A percentile compares a stretch with the other conserved stretches of the same genome.
These are phyloP conservation scores for Drosophila quadrilineata DNA, from an alignment of 1,140 invertebrate species.

Conservation along the genomic window DNA sequence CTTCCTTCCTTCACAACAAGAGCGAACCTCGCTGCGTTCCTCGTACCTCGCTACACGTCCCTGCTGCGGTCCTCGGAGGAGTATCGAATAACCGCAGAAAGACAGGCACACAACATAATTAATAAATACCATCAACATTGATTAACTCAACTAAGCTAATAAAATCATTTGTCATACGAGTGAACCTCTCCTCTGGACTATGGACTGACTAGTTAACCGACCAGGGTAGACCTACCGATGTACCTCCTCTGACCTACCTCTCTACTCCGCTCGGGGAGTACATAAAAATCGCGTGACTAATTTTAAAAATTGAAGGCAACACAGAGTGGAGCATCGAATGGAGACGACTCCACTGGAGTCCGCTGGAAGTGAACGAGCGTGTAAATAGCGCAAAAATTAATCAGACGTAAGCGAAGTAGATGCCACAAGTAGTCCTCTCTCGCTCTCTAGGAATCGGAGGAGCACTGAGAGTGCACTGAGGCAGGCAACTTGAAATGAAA, in stretches of 20 bases:
- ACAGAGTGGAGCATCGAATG: background rate
- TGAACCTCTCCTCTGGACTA: too few species aligned
- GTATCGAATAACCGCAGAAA: slow-evolving; percentile 60
- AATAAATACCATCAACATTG: slow-evolving; percentile 80
- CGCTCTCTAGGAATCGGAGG: too few species aligned
- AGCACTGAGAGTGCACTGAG: slow-evolving; percentile 20
- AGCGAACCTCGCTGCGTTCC: background rate
- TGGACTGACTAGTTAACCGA: slow-evolving; percentile 60
- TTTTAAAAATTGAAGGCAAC: slow-evolving; percentile 70
- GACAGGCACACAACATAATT: slow-evolving; percentile 63
- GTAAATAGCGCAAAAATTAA: slow-evolving; percentile 80
- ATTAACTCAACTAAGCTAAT: slow-evolving; percentile 80
- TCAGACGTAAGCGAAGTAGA: slow-evolving; percentile 35
- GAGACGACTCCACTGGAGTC: too few species aligned
- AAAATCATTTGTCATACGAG: slow-evolving; percentile 80
- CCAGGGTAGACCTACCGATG: too few species aligned
- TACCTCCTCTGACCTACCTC: background rate
- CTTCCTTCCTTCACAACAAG: slow-evolving; percentile 31
- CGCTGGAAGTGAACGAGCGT: slow-evolving; percentile 66
- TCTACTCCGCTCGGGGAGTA: slow-evolving; percentile 31
- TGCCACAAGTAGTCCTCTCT: slow-evolving; percentile 6
- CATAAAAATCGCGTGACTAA: slow-evolving; percentile 80
- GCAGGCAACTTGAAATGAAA: slow-evolving; percentile 48
- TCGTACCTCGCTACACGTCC: slow-evolving; percentile 28
- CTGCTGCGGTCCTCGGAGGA: slow-evolving; percentile 31